These are phyloP conservation scores for Actinia equina DNA, from an alignment of 64 coral and sea anemone species.

Conservation along the genomic window DNA sequence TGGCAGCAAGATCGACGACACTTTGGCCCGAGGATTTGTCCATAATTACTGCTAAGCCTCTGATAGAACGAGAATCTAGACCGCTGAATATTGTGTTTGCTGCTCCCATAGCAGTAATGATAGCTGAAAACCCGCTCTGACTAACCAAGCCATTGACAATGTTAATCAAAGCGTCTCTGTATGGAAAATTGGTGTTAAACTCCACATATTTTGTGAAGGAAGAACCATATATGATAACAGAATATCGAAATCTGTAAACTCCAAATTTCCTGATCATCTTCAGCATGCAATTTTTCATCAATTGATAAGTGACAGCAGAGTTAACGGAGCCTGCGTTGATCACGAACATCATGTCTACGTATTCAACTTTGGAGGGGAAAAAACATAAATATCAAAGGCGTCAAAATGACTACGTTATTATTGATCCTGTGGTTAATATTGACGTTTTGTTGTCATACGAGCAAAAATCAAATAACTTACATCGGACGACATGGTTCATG, in stretches of 20 bases:
- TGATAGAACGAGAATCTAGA: neutral
- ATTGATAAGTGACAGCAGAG: neutral
- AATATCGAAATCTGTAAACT: slow-evolving; percentile 31
- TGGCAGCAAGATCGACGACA: neutral
- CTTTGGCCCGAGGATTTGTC: slow-evolving; percentile 3
- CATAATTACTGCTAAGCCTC: slow-evolving; percentile 41
- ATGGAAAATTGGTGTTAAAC: slow-evolving; percentile 23
- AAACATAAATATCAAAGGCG: no score
- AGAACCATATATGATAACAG: slow-evolving; percentile 37
- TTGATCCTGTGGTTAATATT: no score
- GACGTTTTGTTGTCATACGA: no score
- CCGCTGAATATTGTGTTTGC: neutral
- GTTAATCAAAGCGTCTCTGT: slow-evolving; percentile 11
- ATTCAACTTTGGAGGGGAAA: neutral
- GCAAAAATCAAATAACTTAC: neutral
- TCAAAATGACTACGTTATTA: no score
- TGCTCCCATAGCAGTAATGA: slow-evolving; percentile 1
- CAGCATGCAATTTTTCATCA: slow-evolving; percentile 26
- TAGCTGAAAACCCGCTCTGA: neutral
- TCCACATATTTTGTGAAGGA: neutral
- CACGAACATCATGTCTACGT: slow-evolving; percentile 30
- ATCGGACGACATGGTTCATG: neutral
- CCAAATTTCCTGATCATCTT: slow-evolving; percentile 37
- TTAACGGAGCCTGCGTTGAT: slow-evolving; percentile 21
- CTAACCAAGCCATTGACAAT: neutral